phyloP scores from a whole-genome alignment of 2,888 invertebrate species.

The Amaurobius ferox region DNA sequence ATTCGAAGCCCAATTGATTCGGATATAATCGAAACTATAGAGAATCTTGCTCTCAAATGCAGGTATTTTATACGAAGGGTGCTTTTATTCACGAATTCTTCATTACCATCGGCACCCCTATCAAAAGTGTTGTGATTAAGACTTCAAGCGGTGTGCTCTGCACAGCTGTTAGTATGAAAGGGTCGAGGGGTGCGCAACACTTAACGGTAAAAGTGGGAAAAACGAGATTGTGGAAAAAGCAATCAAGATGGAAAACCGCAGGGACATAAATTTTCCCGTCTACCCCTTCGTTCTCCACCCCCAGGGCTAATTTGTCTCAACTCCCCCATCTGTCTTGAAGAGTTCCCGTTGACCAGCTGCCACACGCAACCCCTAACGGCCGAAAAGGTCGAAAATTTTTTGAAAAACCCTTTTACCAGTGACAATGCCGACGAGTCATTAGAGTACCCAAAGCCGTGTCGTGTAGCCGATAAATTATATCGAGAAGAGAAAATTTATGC shows the following conservation, averaged over 20 bases:
- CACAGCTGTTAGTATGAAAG: slow-evolving; percentile 62
- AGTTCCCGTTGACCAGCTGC: slow-evolving; percentile 54
- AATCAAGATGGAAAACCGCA: slow-evolving; percentile 66
- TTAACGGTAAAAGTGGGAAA: slow-evolving; percentile 68
- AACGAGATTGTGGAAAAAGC: slow-evolving; percentile 59
- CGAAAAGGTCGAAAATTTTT: slow-evolving; percentile 34
- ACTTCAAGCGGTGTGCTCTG: slow-evolving; percentile 52
- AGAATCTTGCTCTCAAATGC: too few species aligned
- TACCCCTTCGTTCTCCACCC: slow-evolving; percentile 3
- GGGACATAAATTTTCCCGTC: slow-evolving; percentile 66
- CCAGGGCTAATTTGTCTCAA: slow-evolving; percentile 61
- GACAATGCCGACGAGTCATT: slow-evolving; percentile 58
- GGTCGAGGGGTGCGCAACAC: slow-evolving; percentile 41
- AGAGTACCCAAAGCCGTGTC: slow-evolving; percentile 38
- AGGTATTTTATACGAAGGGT: too few species aligned
- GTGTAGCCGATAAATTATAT: slow-evolving; percentile 56
- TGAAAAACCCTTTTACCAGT: slow-evolving; percentile 47
- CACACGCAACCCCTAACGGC: slow-evolving; percentile 51
- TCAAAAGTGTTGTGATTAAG: slow-evolving; percentile 54
- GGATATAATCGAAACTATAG: too few species aligned
- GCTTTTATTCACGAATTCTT: slow-evolving; percentile 34
- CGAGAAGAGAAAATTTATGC: slow-evolving; percentile 20
- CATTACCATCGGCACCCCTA: slow-evolving; percentile 41
- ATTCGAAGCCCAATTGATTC: too few species aligned
- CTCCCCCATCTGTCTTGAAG: slow-evolving; percentile 71